Base-by-base conservation (phyloP, 2,113 vertebrate species). In the Pitta sordida region DNA sequence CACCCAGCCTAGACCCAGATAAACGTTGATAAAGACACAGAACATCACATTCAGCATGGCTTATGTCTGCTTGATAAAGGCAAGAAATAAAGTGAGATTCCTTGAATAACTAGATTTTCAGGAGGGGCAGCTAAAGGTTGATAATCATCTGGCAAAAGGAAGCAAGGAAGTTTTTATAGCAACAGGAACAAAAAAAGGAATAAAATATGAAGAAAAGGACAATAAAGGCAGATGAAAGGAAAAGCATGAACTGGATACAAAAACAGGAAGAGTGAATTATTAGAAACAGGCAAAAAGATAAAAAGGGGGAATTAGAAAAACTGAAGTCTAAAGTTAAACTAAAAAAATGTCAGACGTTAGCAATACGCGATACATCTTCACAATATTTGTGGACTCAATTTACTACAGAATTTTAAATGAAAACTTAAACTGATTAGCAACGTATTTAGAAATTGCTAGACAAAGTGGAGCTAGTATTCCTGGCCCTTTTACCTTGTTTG, bases 21-120 rank as follows among this genome's bases (percentile, higher is more conserved):
- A 93, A 94, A 65, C 4, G 27, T 4, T 80, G 82, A 83, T 69
- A 74, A 93, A 92, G 75, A 76, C 48, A 22, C 55, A 92, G 55
- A 86, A 67, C 20, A 44, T 55, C 53, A 62, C 64, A 68, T 41
- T 80, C 51, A 65, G 74, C 34, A 73, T 17, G n/a, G 76, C 30
- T 93, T 88, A 69, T 44, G 80, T 73, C 67, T 90, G 85, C 43
- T 65, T 86, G 92, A 95, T 84, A 92, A 90, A 91, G 52, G 37
- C 39, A 91, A 91, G 44, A 91, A 93, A 91, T 70, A 51, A 80
- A 92, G 29, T 43, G 37, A 92, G 87, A 96, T 83, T 90, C 82
- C 55, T 77, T 74, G 68, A 94, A 94, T 55, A 93, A 56, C 36
- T 83, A 44, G 13, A 88, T 94, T 91, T 91, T 86, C 93, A 93